Percentiles rank a stretch among this genome's conserved stretches.
These are phyloP conservation scores for Sebastes glaucus DNA, from an alignment of 2,797 vertebrate genomes.

Conservation along the genomic window DNA sequence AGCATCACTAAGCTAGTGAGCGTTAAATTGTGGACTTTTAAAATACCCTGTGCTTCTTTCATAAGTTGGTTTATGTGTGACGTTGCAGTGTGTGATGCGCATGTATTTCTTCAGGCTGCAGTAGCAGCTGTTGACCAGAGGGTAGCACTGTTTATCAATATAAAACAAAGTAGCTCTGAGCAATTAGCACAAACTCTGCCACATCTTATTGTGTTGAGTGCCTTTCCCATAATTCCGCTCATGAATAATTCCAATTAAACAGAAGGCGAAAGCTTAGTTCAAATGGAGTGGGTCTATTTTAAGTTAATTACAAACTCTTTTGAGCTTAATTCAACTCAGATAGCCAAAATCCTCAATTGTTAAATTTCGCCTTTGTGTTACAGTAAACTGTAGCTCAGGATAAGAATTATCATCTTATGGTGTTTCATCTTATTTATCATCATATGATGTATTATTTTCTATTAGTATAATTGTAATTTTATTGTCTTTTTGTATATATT, in stretches of 20 bases:
- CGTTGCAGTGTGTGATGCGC: not conserved
- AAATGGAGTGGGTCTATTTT: constrained; percentile 16
- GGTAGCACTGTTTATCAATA: constrained; percentile 62
- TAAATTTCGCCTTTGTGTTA: not conserved
- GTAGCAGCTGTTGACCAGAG: constrained; percentile 59
- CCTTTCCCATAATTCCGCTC: constrained; percentile 9
- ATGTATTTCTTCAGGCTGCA: constrained; percentile 39
- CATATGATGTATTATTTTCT: not conserved
- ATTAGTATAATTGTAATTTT: not conserved
- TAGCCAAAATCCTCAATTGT: not conserved
- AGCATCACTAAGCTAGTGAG: not conserved
- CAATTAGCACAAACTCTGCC: not conserved
- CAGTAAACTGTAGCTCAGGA: not conserved
- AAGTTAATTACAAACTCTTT: constrained; percentile 1
- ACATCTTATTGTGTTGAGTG: not conserved
- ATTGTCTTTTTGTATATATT: not conserved
- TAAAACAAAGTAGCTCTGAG: not conserved
- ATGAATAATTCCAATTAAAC: constrained; percentile 12
- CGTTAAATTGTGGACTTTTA: not conserved
- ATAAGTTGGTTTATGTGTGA: not conserved
- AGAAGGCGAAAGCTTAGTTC: not conserved
- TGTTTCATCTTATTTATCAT: not conserved
- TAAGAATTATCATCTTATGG: not conserved
- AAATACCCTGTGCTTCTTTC: not conserved
- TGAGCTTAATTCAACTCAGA: not conserved